phyloP scores from a whole-genome alignment of 2,888 invertebrate species.

The Chloroclystis v-ata region DNA sequence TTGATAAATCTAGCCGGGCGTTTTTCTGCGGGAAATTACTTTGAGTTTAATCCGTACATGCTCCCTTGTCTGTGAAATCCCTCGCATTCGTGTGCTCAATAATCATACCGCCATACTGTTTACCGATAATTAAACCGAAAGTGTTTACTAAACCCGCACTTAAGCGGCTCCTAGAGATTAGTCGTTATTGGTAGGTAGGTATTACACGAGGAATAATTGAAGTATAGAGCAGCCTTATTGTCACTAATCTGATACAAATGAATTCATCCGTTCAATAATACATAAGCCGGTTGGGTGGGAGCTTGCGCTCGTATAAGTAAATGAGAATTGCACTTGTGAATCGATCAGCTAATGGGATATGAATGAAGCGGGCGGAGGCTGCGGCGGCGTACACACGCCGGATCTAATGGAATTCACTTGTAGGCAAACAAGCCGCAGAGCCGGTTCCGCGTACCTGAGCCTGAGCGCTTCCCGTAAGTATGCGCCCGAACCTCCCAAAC shows the following conservation, averaged over 20 bases:
- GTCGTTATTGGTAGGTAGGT: conserved; percentile 6
- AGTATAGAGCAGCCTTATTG: conserved; percentile 8
- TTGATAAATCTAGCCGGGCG: conserved; percentile 12
- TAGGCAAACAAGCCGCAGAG: conserved; percentile 74
- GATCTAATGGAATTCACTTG: conserved; percentile 78
- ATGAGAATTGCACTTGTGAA: conserved; percentile 66
- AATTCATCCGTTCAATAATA: conserved; percentile 26
- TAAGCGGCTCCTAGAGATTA: conserved; percentile 14
- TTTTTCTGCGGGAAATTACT: conserved; percentile 10
- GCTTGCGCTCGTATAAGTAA: conserved; percentile 31
- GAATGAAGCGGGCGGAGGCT: conserved; percentile 69
- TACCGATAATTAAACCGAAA: conserved; percentile 16
- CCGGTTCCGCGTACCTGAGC: conserved; percentile 45
- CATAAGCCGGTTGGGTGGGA: conserved; percentile 26
- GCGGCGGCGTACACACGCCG: conserved; percentile 64
- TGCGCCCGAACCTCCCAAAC: conserved; percentile 35
- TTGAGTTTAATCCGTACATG: neutral
- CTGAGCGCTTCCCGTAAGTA: conserved; percentile 45
- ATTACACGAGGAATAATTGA: conserved; percentile 7
- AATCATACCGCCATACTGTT: conserved; percentile 8
- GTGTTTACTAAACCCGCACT: conserved; percentile 16
- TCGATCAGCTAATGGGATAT: conserved; percentile 76
- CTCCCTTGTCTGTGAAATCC: conserved; percentile 1
- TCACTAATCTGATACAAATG: conserved; percentile 27
- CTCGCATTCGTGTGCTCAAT: conserved; percentile 1